A percentile compares a stretch with the other conserved stretches of the same genome.
Conservation (phyloP, 2,888 invertebrate species). For the Pandemis cinnamomeana region DNA sequence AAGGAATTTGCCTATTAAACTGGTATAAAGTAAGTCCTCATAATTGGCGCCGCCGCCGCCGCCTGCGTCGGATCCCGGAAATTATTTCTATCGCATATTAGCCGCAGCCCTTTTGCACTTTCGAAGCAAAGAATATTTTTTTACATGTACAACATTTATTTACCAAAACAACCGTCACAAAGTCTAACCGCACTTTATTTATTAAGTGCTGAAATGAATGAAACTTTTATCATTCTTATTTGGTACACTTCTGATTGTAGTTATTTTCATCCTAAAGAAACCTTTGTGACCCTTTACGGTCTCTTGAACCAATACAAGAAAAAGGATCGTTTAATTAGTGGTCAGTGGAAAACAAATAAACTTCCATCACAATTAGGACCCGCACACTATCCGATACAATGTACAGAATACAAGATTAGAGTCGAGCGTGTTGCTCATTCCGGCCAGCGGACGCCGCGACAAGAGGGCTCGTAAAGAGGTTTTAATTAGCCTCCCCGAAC, state of each 20-base stretch:
- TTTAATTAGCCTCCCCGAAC: conserved; percentile 63
- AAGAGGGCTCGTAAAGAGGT: conserved; percentile 62
- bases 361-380: conserved; percentile 39
- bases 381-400: conserved; percentile 38
- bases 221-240: neutral
- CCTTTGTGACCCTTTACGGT: conserved; percentile 14
- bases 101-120: conserved; percentile 34
- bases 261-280: neutral
- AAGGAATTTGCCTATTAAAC: neutral
- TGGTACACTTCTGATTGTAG: neutral
- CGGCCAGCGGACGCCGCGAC: conserved; percentile 54
- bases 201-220: neutral
- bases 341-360: conserved; percentile 39
- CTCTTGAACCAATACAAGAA: conserved; percentile 15
- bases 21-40: conserved; percentile 6
- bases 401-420: conserved; percentile 40
- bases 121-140: conserved; percentile 4
- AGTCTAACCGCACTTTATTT: too few species aligned
- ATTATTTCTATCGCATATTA: conserved; percentile 63
- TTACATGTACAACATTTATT: too few species aligned
- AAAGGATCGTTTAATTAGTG: conserved; percentile 38
- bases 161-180: too few species aligned
- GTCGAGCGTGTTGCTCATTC: conserved; percentile 53
- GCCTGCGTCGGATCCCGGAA: conserved; percentile 41
- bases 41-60: conserved; percentile 49